These are phyloP conservation scores for Hydriomena furcata DNA, from an alignment of 2,888 invertebrate genomes.

Conservation along the genomic window DNA sequence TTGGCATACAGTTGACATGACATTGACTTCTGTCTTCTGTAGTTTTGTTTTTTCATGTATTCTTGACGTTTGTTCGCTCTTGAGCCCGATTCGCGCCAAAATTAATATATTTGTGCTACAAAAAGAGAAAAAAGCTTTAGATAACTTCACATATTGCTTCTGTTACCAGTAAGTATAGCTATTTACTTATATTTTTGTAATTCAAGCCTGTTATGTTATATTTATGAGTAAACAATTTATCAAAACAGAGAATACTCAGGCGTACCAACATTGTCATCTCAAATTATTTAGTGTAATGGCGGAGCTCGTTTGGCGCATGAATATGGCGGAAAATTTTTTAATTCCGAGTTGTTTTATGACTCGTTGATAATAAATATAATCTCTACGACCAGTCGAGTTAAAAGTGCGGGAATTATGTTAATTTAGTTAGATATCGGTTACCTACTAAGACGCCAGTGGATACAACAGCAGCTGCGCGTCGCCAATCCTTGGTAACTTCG, in stretches of 20 bases:
- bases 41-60: neutral
- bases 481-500: slow-evolving; percentile 35
- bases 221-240: neutral
- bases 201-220: neutral
- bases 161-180: slow-evolving; percentile 15
- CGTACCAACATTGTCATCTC: slow-evolving; percentile 47
- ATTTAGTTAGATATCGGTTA: neutral
- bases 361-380: neutral
- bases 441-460: slow-evolving; percentile 11
- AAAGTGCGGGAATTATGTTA: slow-evolving; percentile 21
- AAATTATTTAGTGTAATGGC: slow-evolving; percentile 31
- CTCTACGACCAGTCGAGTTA: neutral
- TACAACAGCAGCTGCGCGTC: slow-evolving; percentile 43
- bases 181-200: neutral
- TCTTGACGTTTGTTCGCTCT: slow-evolving; percentile 8
- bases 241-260: slow-evolving; percentile 16
- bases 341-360: slow-evolving; percentile 6
- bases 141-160: neutral
- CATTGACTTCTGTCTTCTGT: neutral
- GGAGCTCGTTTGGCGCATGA: slow-evolving; percentile 16
- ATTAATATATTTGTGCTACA: slow-evolving; percentile 6
- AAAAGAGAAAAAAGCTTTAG: neutral
- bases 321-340: slow-evolving; percentile 1
- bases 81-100: slow-evolving; percentile 45
- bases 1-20: neutral